Percentiles rank a stretch among this genome's conserved stretches.
Conservation (phyloP, 2,888 invertebrate genomes). For the Netelia melanura region DNA sequence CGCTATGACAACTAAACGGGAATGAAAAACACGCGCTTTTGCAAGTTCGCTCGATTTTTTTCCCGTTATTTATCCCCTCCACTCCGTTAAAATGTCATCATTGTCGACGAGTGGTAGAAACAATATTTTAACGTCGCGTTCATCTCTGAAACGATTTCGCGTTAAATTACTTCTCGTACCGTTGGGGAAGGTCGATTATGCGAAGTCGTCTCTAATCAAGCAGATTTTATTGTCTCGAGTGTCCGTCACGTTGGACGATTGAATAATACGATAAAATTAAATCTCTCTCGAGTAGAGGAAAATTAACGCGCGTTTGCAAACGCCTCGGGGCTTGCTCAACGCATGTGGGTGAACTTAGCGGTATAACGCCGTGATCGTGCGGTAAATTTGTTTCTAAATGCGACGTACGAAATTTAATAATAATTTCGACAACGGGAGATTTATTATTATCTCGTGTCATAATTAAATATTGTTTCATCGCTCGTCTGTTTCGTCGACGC, state of each 20-base stretch:
- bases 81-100: not conserved
- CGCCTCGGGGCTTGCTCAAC: not conserved
- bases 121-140: not conserved
- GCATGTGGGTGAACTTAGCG: not conserved
- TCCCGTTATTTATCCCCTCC: not conserved
- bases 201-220: not conserved
- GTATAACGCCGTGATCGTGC: not conserved
- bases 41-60: not conserved
- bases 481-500: not conserved
- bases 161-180: not conserved
- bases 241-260: not conserved
- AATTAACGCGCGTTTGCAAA: not conserved
- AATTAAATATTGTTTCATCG: not conserved
- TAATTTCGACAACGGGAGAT: not conserved
- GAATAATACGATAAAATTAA: not conserved
- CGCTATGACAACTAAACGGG: conserved; percentile 26
- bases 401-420: not conserved
- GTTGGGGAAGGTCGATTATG: not conserved
- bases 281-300: not conserved
- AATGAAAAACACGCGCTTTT: not conserved
- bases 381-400: not conserved
- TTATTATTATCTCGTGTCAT: not conserved
- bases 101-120: not conserved
- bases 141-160: not conserved
- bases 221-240: conserved; percentile 5